These are phyloP conservation scores for Oryzias dopingdopingensis DNA, from an alignment of 2,797 vertebrate species.

Conservation along the genomic window DNA sequence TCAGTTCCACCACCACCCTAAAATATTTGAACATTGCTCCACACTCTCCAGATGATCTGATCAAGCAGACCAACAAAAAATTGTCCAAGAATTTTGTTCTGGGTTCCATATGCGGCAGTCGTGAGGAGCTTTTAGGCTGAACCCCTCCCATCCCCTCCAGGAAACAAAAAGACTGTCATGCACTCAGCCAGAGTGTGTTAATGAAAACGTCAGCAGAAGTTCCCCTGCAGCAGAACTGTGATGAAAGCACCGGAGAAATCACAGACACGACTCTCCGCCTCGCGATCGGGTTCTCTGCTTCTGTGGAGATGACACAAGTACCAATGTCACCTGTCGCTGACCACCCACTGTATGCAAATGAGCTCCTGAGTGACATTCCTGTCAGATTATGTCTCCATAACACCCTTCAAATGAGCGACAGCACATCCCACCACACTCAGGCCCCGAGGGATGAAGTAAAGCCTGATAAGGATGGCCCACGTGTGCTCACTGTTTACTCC, in stretches of 20 bases:
- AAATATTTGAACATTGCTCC: no score
- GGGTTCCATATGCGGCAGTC: no score
- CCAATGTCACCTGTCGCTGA: constrained; percentile 56
- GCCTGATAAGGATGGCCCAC: constrained; percentile 50
- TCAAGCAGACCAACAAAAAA: no score
- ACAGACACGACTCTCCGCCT: not conserved
- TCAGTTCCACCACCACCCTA: no score
- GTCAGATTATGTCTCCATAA: constrained; percentile 59
- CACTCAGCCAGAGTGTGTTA: no score
- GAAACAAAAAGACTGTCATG: no score
- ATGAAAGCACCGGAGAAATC: not conserved
- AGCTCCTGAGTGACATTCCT: constrained; percentile 54
- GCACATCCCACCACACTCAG: constrained; percentile 42
- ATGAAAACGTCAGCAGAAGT: not conserved
- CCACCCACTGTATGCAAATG: constrained; percentile 59
- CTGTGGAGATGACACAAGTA: constrained; percentile 30
- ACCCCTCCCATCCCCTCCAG: no score
- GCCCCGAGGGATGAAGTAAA: constrained; percentile 39
- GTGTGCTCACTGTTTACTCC: constrained; percentile 38
- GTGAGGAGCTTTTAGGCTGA: no score
- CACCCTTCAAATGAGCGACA: constrained; percentile 41
- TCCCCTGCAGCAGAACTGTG: not conserved
- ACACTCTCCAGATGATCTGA: no score
- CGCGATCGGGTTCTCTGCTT: constrained; percentile 7
- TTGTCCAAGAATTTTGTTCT: no score